phyloP scores from a whole-genome alignment of 2,797 vertebrate genomes.

The Lutjanus argentimaculatus region DNA sequence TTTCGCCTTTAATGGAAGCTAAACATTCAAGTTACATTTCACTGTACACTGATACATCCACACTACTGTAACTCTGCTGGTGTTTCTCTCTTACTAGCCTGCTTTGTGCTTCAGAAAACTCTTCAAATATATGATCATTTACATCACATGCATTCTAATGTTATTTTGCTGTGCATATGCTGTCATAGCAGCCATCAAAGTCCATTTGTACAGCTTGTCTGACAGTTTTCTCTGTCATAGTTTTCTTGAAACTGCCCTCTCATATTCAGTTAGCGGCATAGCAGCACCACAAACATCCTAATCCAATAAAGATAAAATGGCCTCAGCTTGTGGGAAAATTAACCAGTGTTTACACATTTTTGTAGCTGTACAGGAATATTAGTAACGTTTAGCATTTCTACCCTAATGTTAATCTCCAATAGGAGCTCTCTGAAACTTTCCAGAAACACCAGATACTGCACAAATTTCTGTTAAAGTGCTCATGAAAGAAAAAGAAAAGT shows the following conservation, averaged over 20 bases:
- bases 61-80: conserved; percentile 14
- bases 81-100: background rate
- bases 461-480: too few species aligned
- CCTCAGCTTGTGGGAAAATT: background rate
- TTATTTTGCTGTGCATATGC: conserved; percentile 1
- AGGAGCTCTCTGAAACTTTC: too few species aligned
- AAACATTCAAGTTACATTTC: conserved; percentile 48
- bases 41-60: conserved; percentile 16
- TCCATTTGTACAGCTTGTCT: conserved; percentile 20
- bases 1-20: conserved; percentile 51
- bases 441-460: too few species aligned
- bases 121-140: background rate
- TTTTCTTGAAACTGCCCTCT: background rate
- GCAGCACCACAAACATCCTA: conserved; percentile 4
- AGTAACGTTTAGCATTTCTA: background rate
- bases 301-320: conserved; percentile 4
- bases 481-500: too few species aligned
- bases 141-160: background rate
- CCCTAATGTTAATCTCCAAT: too few species aligned
- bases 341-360: background rate
- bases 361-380: background rate
- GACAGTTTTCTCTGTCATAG: conserved; percentile 2
- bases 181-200: background rate
- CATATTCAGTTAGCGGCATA: conserved; percentile 10
- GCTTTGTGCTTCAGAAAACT: background rate